Evolutionary conservation across 2,888 invertebrate species (phyloP), one percentile per base, ranked within the genome.

Genomic region (Meiosimyza platycephala): DNA sequence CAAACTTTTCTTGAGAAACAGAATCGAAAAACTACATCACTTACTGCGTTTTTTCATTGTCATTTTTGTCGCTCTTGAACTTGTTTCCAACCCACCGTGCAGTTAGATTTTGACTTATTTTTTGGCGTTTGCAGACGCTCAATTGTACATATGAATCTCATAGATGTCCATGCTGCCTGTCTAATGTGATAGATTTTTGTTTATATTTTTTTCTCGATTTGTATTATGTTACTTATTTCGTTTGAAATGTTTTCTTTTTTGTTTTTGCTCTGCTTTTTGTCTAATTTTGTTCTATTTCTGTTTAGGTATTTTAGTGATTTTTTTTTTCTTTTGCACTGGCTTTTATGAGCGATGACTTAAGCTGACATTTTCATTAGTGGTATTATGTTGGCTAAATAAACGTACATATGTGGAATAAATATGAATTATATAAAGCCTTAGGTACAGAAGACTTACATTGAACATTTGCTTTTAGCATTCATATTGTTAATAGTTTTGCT

Each of bases 351-450:
- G 83, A 84, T 84, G 83, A 83, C 83, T 82, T 83, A 84, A 84
- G 82, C 84, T 82, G 84, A 83, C 84, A 84, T 84, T 84, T 64
- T 84, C 84, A 84, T 84, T 84, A 83, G 84, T 80, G 73, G 76
- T 74, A 78, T 78, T 78, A 78, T 76, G 73, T 70, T 59, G 75
- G 68, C 73, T 76, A 82, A 83, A 22, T 80, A 78, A 73, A 9
- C 6, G 40, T 40, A 9, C 40, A 81, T 81, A 82, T 83, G 82
- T 83, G 82, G 83, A 83, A 83, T 80, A 76, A 76, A 79, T 76
- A 78, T 76, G 75, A 73, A 72, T 15, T 18, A 51, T 15, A 40
- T 50, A 54, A 18, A 54, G 54, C n/a, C 54, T 18, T 6, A 54
- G 9, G 40, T 40, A 40, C 9, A 22, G 5, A 18, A 59, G 13